Conservation (phyloP, 2,888 invertebrate genomes). For the Bursaphelenchus okinawaensis region DNA sequence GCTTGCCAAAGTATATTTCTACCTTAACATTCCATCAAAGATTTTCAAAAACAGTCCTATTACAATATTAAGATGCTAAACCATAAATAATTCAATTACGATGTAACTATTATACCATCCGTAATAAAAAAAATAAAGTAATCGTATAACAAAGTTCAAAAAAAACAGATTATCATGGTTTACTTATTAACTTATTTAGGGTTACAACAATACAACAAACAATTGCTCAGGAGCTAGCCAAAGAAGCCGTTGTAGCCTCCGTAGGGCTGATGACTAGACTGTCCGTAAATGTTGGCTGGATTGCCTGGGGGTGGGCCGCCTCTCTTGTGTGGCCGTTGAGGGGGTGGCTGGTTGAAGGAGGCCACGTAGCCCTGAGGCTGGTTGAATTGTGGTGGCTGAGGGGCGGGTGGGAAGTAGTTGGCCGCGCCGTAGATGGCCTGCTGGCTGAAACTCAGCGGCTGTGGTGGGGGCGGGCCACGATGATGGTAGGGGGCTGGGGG, state of each 20-base stretch:
- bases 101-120: no score
- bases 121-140: no score
- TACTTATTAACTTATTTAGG: not conserved
- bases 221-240: not conserved
- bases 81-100: no score
- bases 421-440: not conserved
- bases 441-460: not conserved
- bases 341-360: not conserved
- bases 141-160: no score
- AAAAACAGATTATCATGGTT: no score
- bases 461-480: not conserved
- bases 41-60: no score
- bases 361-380: not conserved
- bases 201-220: not conserved
- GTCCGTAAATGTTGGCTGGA: not conserved
- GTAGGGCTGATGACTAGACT: not conserved
- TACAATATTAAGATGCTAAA: no score
- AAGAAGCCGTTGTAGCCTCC: not conserved
- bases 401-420: not conserved
- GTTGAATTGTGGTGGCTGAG: not conserved
- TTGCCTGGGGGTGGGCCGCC: not conserved
- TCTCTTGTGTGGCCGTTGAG: not conserved
- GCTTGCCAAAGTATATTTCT: no score
- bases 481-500: not conserved
- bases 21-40: no score